Conservation (phyloP, 2,797 vertebrate genomes). For the Gambusia yucatana region DNA sequence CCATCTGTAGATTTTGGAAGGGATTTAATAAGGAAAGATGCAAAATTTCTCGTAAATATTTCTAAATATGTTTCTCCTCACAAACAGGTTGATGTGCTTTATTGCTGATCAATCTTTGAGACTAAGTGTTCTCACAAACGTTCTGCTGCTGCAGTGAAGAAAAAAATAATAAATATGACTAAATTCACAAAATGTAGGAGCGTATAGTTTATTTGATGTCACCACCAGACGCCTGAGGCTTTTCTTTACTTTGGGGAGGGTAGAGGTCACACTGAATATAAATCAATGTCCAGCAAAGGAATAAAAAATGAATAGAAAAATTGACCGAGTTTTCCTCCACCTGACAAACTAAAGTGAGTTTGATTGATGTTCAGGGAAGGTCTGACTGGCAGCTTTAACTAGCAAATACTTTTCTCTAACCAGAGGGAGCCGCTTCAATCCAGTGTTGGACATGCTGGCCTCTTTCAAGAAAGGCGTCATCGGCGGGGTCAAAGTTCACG, state of each 20-base stretch:
- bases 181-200: background rate
- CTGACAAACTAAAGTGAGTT: background rate
- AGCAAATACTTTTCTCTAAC: constrained; percentile 14
- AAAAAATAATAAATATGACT: background rate
- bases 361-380: background rate
- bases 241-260: background rate
- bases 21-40: no score
- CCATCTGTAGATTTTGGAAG: no score
- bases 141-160: background rate
- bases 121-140: background rate
- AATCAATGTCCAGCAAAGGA: background rate
- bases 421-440: constrained; percentile 97
- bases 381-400: background rate
- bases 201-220: background rate
- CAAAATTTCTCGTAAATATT: no score
- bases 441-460: constrained; percentile 95
- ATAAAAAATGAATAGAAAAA: background rate
- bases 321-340: background rate
- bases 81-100: background rate
- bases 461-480: constrained; percentile 93
- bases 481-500: constrained; percentile 96
- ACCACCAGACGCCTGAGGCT: background rate
- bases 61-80: background rate
- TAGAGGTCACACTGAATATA: background rate
- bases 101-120: background rate